A percentile compares a stretch with the other conserved stretches of the same genome.
Evolutionary conservation across 1,140 invertebrate genomes (phyloP).

Genomic region (Lepidurus packardi): DNA sequence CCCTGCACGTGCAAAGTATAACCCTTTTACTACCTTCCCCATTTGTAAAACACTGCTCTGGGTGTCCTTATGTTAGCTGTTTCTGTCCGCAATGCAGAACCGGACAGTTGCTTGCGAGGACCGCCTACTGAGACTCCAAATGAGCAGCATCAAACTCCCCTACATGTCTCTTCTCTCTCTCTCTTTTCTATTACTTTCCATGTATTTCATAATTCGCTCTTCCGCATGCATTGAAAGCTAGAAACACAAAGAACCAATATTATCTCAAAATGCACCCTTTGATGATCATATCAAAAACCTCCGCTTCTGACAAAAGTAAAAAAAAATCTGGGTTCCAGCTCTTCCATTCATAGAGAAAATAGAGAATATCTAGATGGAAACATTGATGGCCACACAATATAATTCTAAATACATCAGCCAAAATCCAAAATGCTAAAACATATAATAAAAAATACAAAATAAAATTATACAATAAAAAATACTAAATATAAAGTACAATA

Average conservation of each 20-base stretch:
- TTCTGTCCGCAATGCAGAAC: not conserved
- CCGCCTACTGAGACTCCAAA: constrained; percentile 6
- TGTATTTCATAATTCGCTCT: too few relatives aligned
- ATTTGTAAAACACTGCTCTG: not conserved
- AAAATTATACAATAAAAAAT: too few relatives aligned
- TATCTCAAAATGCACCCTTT: not conserved
- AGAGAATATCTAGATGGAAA: too few relatives aligned
- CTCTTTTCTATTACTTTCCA: not conserved
- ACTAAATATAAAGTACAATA: too few relatives aligned
- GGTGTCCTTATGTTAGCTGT: not conserved
- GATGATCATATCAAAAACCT: not conserved
- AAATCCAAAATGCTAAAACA: too few relatives aligned
- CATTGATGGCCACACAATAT: too few relatives aligned
- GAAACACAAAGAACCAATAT: not conserved
- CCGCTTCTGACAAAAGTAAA: too few relatives aligned
- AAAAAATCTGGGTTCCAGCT: too few relatives aligned
- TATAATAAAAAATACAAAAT: too few relatives aligned
- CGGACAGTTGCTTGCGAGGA: constrained; percentile 9
- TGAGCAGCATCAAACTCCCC: constrained; percentile 16
- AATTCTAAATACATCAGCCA: too few relatives aligned
- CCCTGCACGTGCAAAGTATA: constrained; percentile 7
- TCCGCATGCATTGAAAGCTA: not conserved
- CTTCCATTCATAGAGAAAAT: too few relatives aligned
- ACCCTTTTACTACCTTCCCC: constrained; percentile 3
- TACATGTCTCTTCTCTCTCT: not conserved